Base-by-base conservation (phyloP, 2,797 vertebrate species). In the Anguilla anguilla region DNA sequence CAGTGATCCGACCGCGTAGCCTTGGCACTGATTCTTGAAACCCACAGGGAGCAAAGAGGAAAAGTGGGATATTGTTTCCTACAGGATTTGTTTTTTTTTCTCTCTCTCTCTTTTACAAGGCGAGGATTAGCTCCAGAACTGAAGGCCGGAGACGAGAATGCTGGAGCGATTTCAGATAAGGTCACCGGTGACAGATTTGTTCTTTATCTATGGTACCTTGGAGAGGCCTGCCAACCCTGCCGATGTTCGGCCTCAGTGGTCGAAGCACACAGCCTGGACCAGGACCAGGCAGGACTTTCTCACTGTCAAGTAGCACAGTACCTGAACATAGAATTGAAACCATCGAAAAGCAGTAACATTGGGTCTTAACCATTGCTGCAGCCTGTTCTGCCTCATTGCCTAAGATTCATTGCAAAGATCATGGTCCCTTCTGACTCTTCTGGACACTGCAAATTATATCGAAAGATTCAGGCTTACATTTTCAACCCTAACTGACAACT, bases 61-160 rank as follows among this genome's bases (percentile, higher is more conserved):
- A 82, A 82, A 82, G 79, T 25, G 13, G 79, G 46, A 82, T 82
- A 49, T 82, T 49, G 79, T 82, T 82, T 82, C 79, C 79, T 82
- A 31, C 79, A 51, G 79, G 25, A 43, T 79, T 79, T 22, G 13
- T 43, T 35, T 79, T 79, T 79, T 77, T 77, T 43, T 46, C 49
- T 51, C 15, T 77, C 31, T 43, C 15, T 79, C 35, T 43, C 15
- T 81, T 81, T 81, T 81, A 82, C 43, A 82, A 82, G 43, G 46
- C 43, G 19, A 82, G 79, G 79, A 82, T 82, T 82, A 51, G 46
- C 79, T 82, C 46, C 79, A 82, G 79, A 82, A 82, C 79, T 82
- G 79, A 17, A 25, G 79, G 79, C 79, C 51, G 46, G 46, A 82
- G 79, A 51, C 79, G 22, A 51, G 46, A n/a, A 51, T 35, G 43